Evolutionary conservation across 2,797 vertebrate species (phyloP), one percentile per base, ranked within the genome.

Genomic region (Helostoma temminkii): DNA sequence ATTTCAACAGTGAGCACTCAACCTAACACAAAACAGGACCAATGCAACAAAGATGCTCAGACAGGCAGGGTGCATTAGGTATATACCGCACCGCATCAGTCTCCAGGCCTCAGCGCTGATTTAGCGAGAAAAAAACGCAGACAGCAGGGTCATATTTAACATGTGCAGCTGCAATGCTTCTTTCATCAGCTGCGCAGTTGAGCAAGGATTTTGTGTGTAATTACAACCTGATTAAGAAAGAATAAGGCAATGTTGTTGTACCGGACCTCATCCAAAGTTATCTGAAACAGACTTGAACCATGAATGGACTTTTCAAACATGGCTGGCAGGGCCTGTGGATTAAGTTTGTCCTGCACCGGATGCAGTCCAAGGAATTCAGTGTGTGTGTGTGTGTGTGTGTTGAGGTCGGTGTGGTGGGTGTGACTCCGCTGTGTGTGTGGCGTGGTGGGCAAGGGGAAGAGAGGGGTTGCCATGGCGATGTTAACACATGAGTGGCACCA

Each of bases 401-500:
- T 81, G 83, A 88, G 88, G 83, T 88, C 74, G 76, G 83, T 92
- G 91, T 75, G 76, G 83, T 92, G 91, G 88, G 91, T 88, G 91
- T 91, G 86, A 82, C 80, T 89, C 60, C 30, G 62, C 66, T 74
- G 78, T 80, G 62, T 91, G 87, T 92, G 90, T 88, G 81, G 84
- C 52, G 65, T 91, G 86, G 90, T 92, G 93, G 93, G 92, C 91
- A 93, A 92, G 86, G 91, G 88, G 89, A 92, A 92, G 89, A 94
- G 90, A 92, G 85, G 88, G 87, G 94, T 94, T 94, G 93, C 93
- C 91, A 94, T 94, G 93, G 93, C 84, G 59, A 94, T 93, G 90
- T 93, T 94, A 94, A 94, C 94, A 94, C 93, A 94, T 93, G 92
- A 94, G 92, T 94, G 93, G 92, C 92, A 93, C 89, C 87, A 83